phyloP scores from a whole-genome alignment of 2,797 vertebrate species.

The Jordanella pulchra region DNA sequence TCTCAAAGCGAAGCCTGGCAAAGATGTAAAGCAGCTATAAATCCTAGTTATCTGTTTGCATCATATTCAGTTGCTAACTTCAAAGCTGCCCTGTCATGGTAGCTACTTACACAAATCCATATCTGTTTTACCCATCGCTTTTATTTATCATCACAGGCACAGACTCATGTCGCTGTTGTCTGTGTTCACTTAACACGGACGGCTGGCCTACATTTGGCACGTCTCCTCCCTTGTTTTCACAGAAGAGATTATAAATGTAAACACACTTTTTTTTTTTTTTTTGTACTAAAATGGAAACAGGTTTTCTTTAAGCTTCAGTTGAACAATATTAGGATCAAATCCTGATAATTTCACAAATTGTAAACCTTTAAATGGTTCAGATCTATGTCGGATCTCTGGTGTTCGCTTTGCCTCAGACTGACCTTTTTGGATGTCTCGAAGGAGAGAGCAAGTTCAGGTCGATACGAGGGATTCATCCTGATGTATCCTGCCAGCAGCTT shows the following conservation, averaged over 20 bases:
- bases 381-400: conserved; percentile 16
- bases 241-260: conserved; percentile 29
- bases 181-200: conserved; percentile 27
- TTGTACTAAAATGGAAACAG: conserved; percentile 2
- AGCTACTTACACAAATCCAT: conserved; percentile 23
- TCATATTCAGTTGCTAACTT: conserved; percentile 37
- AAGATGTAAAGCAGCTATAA: conserved; percentile 33
- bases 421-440: conserved; percentile 52
- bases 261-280: conserved; percentile 16
- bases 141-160: conserved; percentile 25
- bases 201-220: conserved; percentile 16
- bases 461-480: conserved; percentile 61
- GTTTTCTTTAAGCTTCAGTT: background rate
- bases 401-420: conserved; percentile 49
- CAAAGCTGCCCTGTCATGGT: conserved; percentile 34
- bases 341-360: conserved; percentile 11
- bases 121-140: conserved; percentile 38
- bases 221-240: conserved; percentile 29
- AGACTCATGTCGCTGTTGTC: conserved; percentile 8
- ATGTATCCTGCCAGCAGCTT: conserved; percentile 45
- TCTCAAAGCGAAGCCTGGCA: conserved; percentile 16
- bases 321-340: conserved; percentile 4
- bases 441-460: conserved; percentile 49
- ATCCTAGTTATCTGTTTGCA: conserved; percentile 28
- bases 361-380: conserved; percentile 8